Conservation (phyloP, 2,797 vertebrate genomes). For the Synanceia verrucosa region DNA sequence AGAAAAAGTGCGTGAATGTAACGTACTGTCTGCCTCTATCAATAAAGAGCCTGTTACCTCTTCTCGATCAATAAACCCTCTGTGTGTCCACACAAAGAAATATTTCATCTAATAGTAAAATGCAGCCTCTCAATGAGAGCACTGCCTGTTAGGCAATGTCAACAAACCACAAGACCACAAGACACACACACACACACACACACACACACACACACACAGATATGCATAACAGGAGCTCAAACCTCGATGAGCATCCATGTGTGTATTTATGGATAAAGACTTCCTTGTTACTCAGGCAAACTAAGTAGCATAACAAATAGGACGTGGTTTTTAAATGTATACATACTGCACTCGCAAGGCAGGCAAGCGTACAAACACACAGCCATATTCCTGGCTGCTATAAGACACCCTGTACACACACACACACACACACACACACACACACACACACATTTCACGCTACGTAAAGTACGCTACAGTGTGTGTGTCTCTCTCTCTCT, state of each 20-base stretch:
- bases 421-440: conserved; percentile 22
- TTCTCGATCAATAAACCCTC: conserved; percentile 48
- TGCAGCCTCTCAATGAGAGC: conserved; percentile 52
- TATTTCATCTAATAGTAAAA: conserved; percentile 70
- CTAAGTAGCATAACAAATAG: conserved; percentile 42
- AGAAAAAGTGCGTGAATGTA: conserved; percentile 40
- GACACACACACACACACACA: conserved; percentile 31
- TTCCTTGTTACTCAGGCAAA: conserved; percentile 59
- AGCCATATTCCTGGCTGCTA: conserved; percentile 3
- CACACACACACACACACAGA: conserved; percentile 9
- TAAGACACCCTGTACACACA: conserved; percentile 13
- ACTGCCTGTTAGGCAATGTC: conserved; percentile 55
- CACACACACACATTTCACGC: conserved; percentile 17
- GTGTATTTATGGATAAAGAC: conserved; percentile 56
- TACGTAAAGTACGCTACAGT: conserved; percentile 16
- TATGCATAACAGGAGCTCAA: conserved; percentile 2
- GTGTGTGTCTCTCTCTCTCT: background rate
- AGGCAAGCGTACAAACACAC: conserved; percentile 13
- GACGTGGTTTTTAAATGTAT: conserved; percentile 30
- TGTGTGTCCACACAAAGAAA: conserved; percentile 57
- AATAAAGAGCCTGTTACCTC: conserved; percentile 51
- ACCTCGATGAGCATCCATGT: background rate
- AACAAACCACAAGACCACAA: conserved; percentile 71
- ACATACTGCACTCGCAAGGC: conserved; percentile 17
- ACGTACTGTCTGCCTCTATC: conserved; percentile 47